phyloP scores from a whole-genome alignment of 2,888 invertebrate genomes.

The Tortricodes alternella region DNA sequence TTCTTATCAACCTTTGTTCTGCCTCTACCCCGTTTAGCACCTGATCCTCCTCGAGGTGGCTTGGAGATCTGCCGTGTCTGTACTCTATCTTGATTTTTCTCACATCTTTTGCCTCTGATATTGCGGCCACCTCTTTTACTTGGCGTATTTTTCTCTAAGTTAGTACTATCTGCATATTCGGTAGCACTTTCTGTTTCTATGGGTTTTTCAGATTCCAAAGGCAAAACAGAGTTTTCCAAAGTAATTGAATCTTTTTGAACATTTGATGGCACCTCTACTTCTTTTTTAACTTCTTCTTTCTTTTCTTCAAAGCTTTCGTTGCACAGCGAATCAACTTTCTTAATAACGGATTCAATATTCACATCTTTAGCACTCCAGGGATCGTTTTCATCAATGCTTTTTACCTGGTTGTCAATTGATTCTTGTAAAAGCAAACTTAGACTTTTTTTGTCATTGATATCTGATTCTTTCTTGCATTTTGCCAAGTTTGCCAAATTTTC shows the following conservation, averaged over 20 bases:
- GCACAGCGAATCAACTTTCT: conserved; percentile 88
- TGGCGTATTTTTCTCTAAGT: conserved; percentile 42
- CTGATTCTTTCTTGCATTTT: conserved; percentile 29
- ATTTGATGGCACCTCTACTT: conserved; percentile 29
- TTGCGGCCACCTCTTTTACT: conserved; percentile 70
- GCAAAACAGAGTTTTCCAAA: neutral
- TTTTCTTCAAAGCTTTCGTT: conserved; percentile 59
- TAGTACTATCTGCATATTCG: conserved; percentile 44
- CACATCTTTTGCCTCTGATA: conserved; percentile 69
- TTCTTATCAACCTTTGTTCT: conserved; percentile 81
- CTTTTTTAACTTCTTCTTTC: conserved; percentile 39
- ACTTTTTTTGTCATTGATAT: conserved; percentile 42
- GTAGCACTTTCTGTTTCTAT: conserved; percentile 36
- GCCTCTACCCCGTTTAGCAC: conserved; percentile 76
- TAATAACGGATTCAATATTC: conserved; percentile 91
- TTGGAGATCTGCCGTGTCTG: conserved; percentile 77
- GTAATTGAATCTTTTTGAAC: conserved; percentile 26
- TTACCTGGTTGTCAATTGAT: conserved; percentile 49
- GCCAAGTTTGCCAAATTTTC: conserved; percentile 23
- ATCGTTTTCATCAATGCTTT: conserved; percentile 87
- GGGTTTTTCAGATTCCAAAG: conserved; percentile 28
- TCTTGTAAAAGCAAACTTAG: conserved; percentile 33
- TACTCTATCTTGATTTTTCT: conserved; percentile 63
- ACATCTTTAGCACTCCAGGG: conserved; percentile 91
- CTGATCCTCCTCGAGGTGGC: conserved; percentile 56